These are phyloP conservation scores for Mamestra configurata DNA, from an alignment of 1,140 invertebrate species.

Conservation along the genomic window DNA sequence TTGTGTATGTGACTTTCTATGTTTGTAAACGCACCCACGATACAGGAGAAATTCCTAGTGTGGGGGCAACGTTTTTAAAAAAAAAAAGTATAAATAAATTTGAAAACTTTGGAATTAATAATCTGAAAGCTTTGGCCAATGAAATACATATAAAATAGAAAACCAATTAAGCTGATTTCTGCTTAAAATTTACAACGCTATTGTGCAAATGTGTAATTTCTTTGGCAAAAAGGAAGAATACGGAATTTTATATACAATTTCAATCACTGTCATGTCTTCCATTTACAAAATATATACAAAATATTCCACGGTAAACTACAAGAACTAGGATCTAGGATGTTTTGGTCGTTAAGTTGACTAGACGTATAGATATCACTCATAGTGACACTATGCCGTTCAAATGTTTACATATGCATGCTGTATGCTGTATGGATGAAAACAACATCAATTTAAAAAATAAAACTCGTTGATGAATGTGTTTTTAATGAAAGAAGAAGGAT, in stretches of 20 bases:
- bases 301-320: constrained; percentile 61
- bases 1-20: no score
- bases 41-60: no score
- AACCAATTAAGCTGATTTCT: neutral
- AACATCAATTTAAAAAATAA: neutral
- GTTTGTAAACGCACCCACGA: no score
- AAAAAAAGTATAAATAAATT: no score
- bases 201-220: neutral
- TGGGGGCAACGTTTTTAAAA: no score
- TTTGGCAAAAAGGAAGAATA: constrained; percentile 24
- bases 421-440: constrained; percentile 20
- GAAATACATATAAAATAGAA: neutral
- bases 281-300: constrained; percentile 82
- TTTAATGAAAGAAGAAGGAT: neutral
- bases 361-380: neutral
- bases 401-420: constrained; percentile 3
- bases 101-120: no score
- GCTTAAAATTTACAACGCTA: neutral
- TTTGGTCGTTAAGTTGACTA: constrained; percentile 37
- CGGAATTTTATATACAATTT: constrained; percentile 59
- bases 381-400: neutral
- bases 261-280: constrained; percentile 82
- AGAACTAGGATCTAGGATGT: constrained; percentile 15
- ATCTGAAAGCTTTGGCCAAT: neutral
- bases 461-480: neutral